Conservation (phyloP, 2,113 vertebrate genomes). For the Equus przewalskii region DNA sequence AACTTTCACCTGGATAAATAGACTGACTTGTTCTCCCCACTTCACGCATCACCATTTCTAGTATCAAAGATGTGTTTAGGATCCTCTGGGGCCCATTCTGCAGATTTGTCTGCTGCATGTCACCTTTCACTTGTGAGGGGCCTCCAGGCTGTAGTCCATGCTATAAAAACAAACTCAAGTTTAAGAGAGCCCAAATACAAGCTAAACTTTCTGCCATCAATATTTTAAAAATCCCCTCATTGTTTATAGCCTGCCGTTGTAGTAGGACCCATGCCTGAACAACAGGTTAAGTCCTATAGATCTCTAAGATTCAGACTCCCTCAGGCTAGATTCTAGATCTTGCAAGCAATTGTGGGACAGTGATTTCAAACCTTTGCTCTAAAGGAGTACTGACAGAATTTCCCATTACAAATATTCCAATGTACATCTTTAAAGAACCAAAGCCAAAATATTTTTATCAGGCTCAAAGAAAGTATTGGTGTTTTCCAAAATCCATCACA, state of each 20-base stretch:
- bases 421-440: constrained; percentile 10
- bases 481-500: constrained; percentile 38
- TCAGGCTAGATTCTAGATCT: constrained; percentile 52
- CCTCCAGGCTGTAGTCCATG: neutral
- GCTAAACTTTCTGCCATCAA: neutral
- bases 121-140: neutral
- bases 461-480: neutral
- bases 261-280: neutral
- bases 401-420: constrained; percentile 5
- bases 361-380: constrained; percentile 46
- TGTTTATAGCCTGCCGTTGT: neutral
- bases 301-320: constrained; percentile 27
- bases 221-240: neutral
- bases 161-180: neutral
- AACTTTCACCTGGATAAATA: neutral
- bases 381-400: constrained; percentile 46
- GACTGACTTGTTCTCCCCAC: neutral
- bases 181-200: neutral
- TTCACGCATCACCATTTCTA: neutral
- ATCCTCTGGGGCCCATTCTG: neutral
- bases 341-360: constrained; percentile 42
- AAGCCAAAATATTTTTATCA: constrained; percentile 60
- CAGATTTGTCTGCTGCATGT: neutral
- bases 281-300: constrained; percentile 50
- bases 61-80: neutral